Evolutionary conservation across 2,888 invertebrate species (phyloP).

Genomic region (Ectropis crepuscularia): DNA sequence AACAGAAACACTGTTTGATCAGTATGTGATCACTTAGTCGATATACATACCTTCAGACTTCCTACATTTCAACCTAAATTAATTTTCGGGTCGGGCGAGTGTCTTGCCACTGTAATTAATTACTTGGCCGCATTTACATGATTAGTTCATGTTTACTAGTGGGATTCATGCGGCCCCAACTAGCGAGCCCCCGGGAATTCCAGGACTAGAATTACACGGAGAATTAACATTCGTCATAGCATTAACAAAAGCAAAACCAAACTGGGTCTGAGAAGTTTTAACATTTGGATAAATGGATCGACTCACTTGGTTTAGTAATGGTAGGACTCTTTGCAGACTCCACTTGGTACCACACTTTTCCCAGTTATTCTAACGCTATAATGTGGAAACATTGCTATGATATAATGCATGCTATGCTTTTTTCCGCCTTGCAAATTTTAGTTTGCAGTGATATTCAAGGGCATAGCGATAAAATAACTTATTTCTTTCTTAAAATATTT

Average conservation of each 20-base stretch:
- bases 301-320: neutral
- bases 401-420: too few relatives aligned
- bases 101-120: constrained; percentile 42
- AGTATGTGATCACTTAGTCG: neutral
- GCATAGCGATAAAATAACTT: too few relatives aligned
- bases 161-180: constrained; percentile 35
- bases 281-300: constrained; percentile 5
- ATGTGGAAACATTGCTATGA: too few relatives aligned
- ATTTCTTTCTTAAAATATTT: too few relatives aligned
- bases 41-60: constrained; percentile 3
- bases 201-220: constrained; percentile 29
- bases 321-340: too few relatives aligned
- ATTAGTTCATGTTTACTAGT: constrained; percentile 38
- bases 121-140: constrained; percentile 40
- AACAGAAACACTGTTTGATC: neutral
- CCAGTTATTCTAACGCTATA: too few relatives aligned
- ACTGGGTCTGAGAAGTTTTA: constrained; percentile 6
- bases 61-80: constrained; percentile 27
- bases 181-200: constrained; percentile 21
- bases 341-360: too few relatives aligned
- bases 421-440: too few relatives aligned
- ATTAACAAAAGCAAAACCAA: constrained; percentile 14
- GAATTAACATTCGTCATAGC: constrained; percentile 24
- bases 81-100: constrained; percentile 25
- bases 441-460: too few relatives aligned